Base-by-base conservation (phyloP, 2,113 vertebrate species). In the Amia ocellicauda region DNA sequence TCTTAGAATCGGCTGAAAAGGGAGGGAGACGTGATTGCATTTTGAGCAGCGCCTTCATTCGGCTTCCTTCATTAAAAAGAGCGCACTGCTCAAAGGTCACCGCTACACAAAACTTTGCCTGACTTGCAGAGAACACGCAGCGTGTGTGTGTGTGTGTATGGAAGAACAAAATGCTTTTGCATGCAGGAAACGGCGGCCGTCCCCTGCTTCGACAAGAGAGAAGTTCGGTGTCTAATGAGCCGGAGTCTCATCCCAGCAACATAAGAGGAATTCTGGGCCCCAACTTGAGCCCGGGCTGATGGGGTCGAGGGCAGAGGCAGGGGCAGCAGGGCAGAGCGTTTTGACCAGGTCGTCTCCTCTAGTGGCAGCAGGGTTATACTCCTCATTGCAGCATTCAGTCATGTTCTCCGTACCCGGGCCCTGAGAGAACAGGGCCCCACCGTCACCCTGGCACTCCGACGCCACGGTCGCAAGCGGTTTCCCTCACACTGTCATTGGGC, bases 301-400 rank as follows among this genome's bases (percentile, higher is more conserved):
- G 26, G 27, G 19, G 63, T 53, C 53, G n/a, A 65, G 63, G 40
- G 54, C 55, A 41, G 63, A 43, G 51, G 63, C 55, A 23, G 43
- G 54, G 51, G 55, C 55, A 50, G 63, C 55, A 41, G 63, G 63
- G n/a, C n/a, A n/a, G n/a, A 40, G 45, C 28, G 26, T 28, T 14
- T 19, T 9, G 31, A 58, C 29, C 20, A 42, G 58, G 55, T 66
- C 63, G 53, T 64, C 58, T 19, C 49, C 45, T 41, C 43, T 58
- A n/a, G 63, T 49, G 42, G 43, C n/a, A n/a, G n/a, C n/a, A n/a
- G n/a, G n/a, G n/a, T n/a, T n/a, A n/a, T n/a, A n/a, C n/a, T n/a
- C n/a, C n/a, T n/a, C n/a, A n/a, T n/a, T n/a, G n/a, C n/a, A n/a
- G n/a, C n/a, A n/a, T n/a, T n/a, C n/a, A n/a, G n/a, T n/a, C n/a